A percentile compares a stretch with the other conserved stretches of the same genome.
Evolutionary conservation across 2,797 vertebrate genomes (phyloP).

Genomic region (Eidolon dupreanum): DNA sequence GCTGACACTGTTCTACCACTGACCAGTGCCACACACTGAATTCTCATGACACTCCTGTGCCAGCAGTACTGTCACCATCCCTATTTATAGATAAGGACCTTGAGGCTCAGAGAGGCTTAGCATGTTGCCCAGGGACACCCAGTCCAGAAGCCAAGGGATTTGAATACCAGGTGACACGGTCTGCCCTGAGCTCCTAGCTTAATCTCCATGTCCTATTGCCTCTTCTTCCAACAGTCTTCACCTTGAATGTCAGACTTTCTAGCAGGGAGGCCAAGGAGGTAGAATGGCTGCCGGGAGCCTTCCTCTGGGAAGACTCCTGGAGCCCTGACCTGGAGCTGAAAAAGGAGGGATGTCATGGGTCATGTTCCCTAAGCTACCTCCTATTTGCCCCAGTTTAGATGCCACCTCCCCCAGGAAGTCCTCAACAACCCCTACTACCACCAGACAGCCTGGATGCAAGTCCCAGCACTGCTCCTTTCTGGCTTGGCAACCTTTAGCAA

Average conservation of each 20-base stretch:
- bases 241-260: background rate
- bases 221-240: background rate
- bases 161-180: background rate
- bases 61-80: accelerated
- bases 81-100: background rate
- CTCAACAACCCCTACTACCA: background rate
- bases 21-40: background rate
- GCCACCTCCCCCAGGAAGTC: background rate
- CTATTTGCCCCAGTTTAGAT: accelerated
- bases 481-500: too few species aligned
- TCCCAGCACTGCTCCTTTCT: background rate
- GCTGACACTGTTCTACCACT: accelerated
- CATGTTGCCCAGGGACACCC: too few species aligned
- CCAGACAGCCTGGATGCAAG: too few species aligned
- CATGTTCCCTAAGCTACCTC: accelerated
- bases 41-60: background rate
- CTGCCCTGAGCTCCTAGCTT: background rate
- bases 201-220: too few species aligned
- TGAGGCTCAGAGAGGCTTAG: background rate
- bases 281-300: background rate
- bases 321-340: background rate
- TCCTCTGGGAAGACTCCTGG: background rate
- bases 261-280: too few species aligned
- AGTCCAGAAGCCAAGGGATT: background rate
- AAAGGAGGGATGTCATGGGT: background rate